Percentiles rank a stretch among this genome's conserved stretches.
Evolutionary conservation across 2,888 invertebrate genomes (phyloP).

Genomic region (Psylliodes chrysocephalus): DNA sequence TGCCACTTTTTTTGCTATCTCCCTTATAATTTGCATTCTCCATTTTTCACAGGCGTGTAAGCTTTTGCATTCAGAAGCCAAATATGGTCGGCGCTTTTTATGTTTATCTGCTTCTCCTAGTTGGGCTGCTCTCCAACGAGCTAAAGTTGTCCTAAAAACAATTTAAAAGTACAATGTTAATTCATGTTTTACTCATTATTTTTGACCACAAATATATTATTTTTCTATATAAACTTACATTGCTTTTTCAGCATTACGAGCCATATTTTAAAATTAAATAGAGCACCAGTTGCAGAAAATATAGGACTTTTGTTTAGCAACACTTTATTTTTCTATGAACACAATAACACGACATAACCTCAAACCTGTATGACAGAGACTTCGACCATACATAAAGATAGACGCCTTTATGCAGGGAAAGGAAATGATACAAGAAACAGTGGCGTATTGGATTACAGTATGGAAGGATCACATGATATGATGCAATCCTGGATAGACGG

Average conservation of each 20-base stretch:
- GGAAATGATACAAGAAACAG: no score
- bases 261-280: slow-evolving; percentile 30
- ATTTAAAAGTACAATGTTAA: background rate
- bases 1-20: slow-evolving; percentile 97
- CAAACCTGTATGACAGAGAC: no score
- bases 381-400: no score
- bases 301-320: background rate
- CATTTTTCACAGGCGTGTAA: slow-evolving; percentile 94
- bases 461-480: no score
- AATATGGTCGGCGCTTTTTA: slow-evolving; percentile 88
- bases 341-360: no score
- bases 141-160: slow-evolving; percentile 89
- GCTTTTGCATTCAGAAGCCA: slow-evolving; percentile 95
- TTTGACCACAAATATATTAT: no score
- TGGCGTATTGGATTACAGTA: no score
- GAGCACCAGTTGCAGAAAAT: background rate
- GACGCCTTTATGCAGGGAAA: no score
- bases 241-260: slow-evolving; percentile 41
- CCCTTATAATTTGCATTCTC: slow-evolving; percentile 95
- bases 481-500: no score
- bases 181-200: background rate
- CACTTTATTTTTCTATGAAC: no score
- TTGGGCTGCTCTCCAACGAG: slow-evolving; percentile 98
- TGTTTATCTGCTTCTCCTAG: slow-evolving; percentile 87
- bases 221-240: slow-evolving; percentile 28